Conservation (phyloP, 2,888 invertebrate species). For the Aradus depressus region DNA sequence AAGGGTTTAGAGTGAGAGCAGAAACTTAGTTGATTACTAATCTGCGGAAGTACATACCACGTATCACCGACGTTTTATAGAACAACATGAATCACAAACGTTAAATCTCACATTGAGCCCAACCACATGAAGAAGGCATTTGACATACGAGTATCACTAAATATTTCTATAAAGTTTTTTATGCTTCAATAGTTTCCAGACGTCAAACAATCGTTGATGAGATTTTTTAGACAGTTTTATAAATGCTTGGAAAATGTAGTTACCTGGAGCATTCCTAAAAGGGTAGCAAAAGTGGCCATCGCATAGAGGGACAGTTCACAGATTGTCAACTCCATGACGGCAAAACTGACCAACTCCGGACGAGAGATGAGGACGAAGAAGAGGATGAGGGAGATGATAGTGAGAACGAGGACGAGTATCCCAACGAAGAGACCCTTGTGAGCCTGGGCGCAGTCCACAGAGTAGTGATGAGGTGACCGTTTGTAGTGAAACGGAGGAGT, state of each 20-base stretch:
- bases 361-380: constrained; percentile 80
- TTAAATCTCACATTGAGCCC: no score
- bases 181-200: no score
- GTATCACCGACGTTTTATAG: background rate
- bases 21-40: no score
- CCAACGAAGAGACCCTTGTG: constrained; percentile 89
- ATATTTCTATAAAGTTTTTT: no score
- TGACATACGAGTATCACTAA: no score
- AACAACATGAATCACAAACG: background rate
- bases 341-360: constrained; percentile 66
- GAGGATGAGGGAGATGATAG: constrained; percentile 80
- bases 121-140: no score
- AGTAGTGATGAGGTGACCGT: constrained; percentile 79
- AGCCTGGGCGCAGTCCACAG: constrained; percentile 86
- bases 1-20: no score
- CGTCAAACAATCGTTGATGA: no score
- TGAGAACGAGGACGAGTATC: constrained; percentile 72
- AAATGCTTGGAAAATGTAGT: no score
- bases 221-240: no score
- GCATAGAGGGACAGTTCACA: constrained; percentile 79
- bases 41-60: background rate
- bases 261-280: constrained; percentile 73
- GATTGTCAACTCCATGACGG: constrained; percentile 79
- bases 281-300: constrained; percentile 71
- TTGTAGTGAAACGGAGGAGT: constrained; percentile 42